These are phyloP conservation scores for Malacosoma neustria DNA, from an alignment of 2,888 invertebrate species.

Conservation along the genomic window DNA sequence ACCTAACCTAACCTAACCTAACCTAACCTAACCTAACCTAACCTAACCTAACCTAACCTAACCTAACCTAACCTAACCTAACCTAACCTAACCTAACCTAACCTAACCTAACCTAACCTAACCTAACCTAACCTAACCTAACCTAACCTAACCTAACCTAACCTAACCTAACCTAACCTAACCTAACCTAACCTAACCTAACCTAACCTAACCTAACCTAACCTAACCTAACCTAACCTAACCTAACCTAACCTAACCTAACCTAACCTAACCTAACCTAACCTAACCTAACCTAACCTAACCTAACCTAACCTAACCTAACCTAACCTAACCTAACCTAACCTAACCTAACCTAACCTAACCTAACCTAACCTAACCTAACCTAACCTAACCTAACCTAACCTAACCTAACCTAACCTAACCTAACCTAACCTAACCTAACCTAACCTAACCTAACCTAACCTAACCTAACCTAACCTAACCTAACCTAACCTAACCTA, in stretches of 20 bases:
- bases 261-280: slow-evolving; percentile 12
- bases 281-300: slow-evolving; percentile 7
- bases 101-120: no score
- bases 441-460: slow-evolving; percentile 13
- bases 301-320: slow-evolving; percentile 13
- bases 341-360: slow-evolving; percentile 14
- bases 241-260: slow-evolving; percentile 4
- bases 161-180: slow-evolving; percentile 8
- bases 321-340: slow-evolving; percentile 11
- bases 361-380: slow-evolving; percentile 14
- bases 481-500: slow-evolving; percentile 12
- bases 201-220: slow-evolving; percentile 10
- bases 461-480: slow-evolving; percentile 12
- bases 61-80: slow-evolving; percentile 11
- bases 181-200: slow-evolving; percentile 12
- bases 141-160: slow-evolving; percentile 5
- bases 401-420: slow-evolving; percentile 11
- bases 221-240: background rate
- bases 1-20: slow-evolving; percentile 6
- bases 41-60: background rate
- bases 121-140: background rate
- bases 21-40: slow-evolving; percentile 10
- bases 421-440: slow-evolving; percentile 11
- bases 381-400: slow-evolving; percentile 13
- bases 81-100: slow-evolving; percentile 10